A percentile compares a stretch with the other conserved stretches of the same genome.
These are phyloP conservation scores for Porites divaricata DNA, from an alignment of 92 coral and sea anemone species.

Conservation along the genomic window DNA sequence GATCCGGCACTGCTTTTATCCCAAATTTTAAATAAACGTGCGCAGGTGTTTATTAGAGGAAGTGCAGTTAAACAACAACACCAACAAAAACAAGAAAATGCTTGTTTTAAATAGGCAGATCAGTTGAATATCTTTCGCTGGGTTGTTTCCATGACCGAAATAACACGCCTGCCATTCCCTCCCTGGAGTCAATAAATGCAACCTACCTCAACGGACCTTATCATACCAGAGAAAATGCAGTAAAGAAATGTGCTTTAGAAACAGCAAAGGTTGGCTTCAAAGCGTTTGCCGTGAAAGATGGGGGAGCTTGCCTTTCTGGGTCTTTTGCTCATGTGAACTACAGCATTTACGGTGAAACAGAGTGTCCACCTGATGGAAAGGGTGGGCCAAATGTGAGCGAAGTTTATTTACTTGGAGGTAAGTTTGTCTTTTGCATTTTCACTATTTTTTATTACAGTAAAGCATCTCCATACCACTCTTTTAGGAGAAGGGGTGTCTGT, in stretches of 20 bases:
- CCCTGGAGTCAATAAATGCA: conserved; percentile 11
- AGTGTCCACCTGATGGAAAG: not conserved
- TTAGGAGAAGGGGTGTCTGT: no score
- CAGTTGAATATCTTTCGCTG: conserved; percentile 1
- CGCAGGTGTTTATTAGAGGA: not conserved
- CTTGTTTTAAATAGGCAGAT: not conserved
- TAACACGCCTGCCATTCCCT: not conserved
- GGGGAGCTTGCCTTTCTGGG: conserved; percentile 18
- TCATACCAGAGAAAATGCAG: not conserved
- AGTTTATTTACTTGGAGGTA: conserved; percentile 22
- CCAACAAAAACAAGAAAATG: not conserved
- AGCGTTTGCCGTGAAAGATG: conserved; percentile 5
- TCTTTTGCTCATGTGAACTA: not conserved
- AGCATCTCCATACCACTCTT: no score
- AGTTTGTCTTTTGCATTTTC: not conserved
- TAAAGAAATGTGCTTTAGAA: conserved; percentile 26
- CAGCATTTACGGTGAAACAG: not conserved
- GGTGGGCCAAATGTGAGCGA: not conserved
- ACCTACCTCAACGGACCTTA: conserved; percentile 13
- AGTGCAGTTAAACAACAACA: not conserved
- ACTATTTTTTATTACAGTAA: no score
- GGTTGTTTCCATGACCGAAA: conserved; percentile 12
- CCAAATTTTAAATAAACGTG: not conserved
- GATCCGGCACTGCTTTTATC: no score
- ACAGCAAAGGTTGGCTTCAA: conserved; percentile 20